These are phyloP conservation scores for Sardina pilchardus DNA, from an alignment of 2,113 vertebrate genomes.

Conservation along the genomic window DNA sequence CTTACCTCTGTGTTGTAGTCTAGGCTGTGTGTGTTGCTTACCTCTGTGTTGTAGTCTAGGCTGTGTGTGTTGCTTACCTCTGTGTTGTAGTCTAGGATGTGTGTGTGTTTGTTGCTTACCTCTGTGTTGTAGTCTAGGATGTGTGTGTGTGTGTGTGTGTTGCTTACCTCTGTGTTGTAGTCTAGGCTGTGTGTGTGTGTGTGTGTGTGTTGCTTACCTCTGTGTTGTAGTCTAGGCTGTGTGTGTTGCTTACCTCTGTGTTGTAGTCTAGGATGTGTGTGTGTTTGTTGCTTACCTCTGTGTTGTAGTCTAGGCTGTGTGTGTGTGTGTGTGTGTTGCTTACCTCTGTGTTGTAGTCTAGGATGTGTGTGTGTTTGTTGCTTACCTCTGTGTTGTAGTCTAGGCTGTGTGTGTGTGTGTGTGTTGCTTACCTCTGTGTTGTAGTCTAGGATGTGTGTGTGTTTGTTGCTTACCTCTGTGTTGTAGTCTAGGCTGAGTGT, in stretches of 20 bases:
- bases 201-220: too few species aligned
- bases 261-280: slow-evolving; percentile 74
- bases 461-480: too few species aligned
- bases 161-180: slow-evolving; percentile 81
- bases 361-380: too few species aligned
- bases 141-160: too few species aligned
- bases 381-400: too few species aligned
- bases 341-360: slow-evolving; percentile 84
- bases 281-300: slow-evolving; percentile 87
- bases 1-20: slow-evolving; percentile 82
- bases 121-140: slow-evolving; percentile 77
- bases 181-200: slow-evolving; percentile 75
- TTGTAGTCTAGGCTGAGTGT: neutral
- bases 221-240: slow-evolving; percentile 73
- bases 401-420: neutral
- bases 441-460: neutral
- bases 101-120: too few species aligned
- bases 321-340: too few species aligned
- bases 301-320: slow-evolving; percentile 74
- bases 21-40: slow-evolving; percentile 73
- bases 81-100: slow-evolving; percentile 73
- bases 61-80: slow-evolving; percentile 83
- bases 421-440: too few species aligned
- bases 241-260: slow-evolving; percentile 84
- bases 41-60: slow-evolving; percentile 81